Evolutionary conservation across 2,797 vertebrate species (phyloP).

Genomic region (Phrynocephalus forsythii): DNA sequence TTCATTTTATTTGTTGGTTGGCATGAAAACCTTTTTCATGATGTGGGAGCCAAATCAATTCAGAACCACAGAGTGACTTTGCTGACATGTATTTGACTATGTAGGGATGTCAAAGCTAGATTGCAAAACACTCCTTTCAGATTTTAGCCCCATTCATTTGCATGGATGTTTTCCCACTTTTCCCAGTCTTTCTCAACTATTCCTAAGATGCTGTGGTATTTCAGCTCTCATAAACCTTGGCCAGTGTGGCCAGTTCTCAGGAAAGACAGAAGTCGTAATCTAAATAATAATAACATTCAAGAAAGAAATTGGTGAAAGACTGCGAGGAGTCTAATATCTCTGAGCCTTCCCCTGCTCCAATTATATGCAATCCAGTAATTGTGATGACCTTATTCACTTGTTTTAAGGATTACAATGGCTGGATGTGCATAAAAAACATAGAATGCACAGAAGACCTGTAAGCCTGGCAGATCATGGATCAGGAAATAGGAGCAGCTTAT

Average conservation of each 20-base stretch:
- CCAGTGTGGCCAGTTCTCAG: neutral
- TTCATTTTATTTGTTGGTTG: neutral
- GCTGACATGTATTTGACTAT: neutral
- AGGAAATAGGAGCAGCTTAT: too few relatives aligned
- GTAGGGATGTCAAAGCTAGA: neutral
- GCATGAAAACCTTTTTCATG: neutral
- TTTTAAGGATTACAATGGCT: neutral
- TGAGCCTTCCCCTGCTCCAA: neutral
- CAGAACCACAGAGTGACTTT: neutral
- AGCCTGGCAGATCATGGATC: too few relatives aligned
- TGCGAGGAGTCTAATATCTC: neutral
- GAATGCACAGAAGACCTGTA: too few relatives aligned
- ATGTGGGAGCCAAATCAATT: neutral
- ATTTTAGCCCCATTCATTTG: neutral
- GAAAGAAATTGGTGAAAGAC: neutral
- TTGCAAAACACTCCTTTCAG: neutral
- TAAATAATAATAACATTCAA: neutral
- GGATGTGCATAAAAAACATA: neutral
- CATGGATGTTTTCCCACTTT: neutral
- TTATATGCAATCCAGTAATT: neutral
- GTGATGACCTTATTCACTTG: neutral
- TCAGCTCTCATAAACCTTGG: neutral
- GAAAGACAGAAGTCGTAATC: neutral
- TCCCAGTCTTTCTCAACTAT: neutral
- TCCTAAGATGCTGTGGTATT: neutral